Percentiles rank a stretch among this genome's conserved stretches.
phyloP scores from a whole-genome alignment of 2,113 vertebrate species.

The Nerophis ophidion region DNA sequence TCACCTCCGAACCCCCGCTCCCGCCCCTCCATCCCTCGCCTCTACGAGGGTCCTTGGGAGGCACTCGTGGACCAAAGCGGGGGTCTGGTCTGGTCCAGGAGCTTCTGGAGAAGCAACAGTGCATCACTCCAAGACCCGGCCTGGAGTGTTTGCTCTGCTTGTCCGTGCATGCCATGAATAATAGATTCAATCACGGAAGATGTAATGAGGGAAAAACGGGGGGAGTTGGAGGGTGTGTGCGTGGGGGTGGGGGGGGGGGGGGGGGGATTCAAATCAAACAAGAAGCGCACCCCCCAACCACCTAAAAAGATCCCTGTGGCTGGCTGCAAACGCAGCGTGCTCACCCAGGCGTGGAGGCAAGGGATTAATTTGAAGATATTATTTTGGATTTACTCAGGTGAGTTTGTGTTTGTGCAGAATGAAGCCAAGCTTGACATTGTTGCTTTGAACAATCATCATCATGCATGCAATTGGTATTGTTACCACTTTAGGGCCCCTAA shows the following conservation, averaged over 20 bases:
- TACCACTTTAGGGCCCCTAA: too few relatives aligned
- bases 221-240: not conserved
- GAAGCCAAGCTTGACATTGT: slow-evolving; percentile 22
- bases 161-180: slow-evolving; percentile 68
- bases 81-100: slow-evolving; percentile 25
- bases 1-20: slow-evolving; percentile 48
- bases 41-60: slow-evolving; percentile 56
- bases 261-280: slow-evolving; percentile 74
- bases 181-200: slow-evolving; percentile 75
- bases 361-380: slow-evolving; percentile 55
- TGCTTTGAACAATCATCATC: not conserved
- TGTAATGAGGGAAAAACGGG: slow-evolving; percentile 60
- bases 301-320: slow-evolving; percentile 41
- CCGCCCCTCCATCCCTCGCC: slow-evolving; percentile 18
- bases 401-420: slow-evolving; percentile 12
- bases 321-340: slow-evolving; percentile 36
- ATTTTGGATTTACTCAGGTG: slow-evolving; percentile 35
- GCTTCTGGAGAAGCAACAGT: slow-evolving; percentile 46
- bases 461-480: too few relatives aligned
- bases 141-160: slow-evolving; percentile 59
- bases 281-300: slow-evolving; percentile 43
- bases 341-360: slow-evolving; percentile 35
- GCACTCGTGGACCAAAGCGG: slow-evolving; percentile 40
- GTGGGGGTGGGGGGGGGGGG: not conserved
- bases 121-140: slow-evolving; percentile 49